Conservation (phyloP, 92 coral and sea anemone genomes). For the Pocillopora grandis region DNA sequence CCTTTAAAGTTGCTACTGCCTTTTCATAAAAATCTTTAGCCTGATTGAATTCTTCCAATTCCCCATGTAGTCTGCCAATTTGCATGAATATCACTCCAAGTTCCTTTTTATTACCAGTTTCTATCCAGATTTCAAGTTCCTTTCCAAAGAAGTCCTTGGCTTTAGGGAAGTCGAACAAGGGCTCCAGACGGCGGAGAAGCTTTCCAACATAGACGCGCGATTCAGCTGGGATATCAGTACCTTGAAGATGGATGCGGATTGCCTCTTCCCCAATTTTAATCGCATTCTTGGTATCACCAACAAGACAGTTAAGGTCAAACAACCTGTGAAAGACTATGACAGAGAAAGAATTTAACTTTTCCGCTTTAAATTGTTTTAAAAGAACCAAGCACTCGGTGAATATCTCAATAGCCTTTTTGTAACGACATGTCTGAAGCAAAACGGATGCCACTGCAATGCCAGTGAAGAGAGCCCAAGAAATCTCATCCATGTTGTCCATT, state of each 20-base stretch:
- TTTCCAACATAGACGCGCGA: neutral
- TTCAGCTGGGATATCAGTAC: neutral
- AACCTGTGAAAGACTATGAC: neutral
- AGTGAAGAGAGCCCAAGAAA: neutral
- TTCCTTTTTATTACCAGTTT: neutral
- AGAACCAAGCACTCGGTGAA: neutral
- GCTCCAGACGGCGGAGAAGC: neutral
- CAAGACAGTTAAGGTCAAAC: neutral
- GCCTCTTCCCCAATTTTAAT: neutral
- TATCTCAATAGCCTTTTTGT: slow-evolving; percentile 5
- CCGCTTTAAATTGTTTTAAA: neutral
- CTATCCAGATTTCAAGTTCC: neutral
- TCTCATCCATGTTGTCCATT: neutral
- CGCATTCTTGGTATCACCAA: slow-evolving; percentile 4
- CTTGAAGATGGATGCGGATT: neutral
- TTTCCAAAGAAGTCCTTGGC: neutral
- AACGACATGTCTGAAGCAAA: slow-evolving; percentile 12
- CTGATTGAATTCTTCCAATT: neutral
- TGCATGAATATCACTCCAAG: neutral
- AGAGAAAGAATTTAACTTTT: neutral
- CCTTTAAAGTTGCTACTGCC: neutral
- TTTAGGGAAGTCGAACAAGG: neutral
- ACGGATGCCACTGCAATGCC: slow-evolving; percentile 4
- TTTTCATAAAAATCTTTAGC: neutral
- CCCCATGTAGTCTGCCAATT: neutral